Evolutionary conservation across 2,888 invertebrate genomes (phyloP), one percentile per base, ranked within the genome.

Genomic region (Chrysotoxum bicinctum): DNA sequence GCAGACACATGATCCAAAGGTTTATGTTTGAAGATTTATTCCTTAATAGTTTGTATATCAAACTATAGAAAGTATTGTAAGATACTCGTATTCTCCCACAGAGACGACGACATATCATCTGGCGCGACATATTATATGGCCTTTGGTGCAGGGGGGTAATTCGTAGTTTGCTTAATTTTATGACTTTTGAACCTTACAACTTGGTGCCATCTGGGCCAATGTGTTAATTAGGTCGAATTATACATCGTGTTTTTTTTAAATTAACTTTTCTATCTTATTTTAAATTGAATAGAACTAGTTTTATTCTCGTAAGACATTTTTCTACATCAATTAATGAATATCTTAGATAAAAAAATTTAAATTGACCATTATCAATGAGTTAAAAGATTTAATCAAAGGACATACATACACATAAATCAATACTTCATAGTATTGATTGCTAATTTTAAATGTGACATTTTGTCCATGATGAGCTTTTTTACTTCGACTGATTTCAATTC

Each of bases 1-100:
- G 19, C 30, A 76, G 68, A 48, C 52, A 58, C 19, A 58, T 58
- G 35, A 75, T 23, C 50, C 23, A 50, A 48, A 50, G 12, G 50
- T 32, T 54, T 37, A 58, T 35, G 58, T 23, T 58, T 58, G 23
- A 58, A 58, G 58, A 58, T 58, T 58, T 37, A 37, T 58, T 58
- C 8, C 37, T 58, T 58, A 35, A 19, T 56, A 56, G 32, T 7
- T n/a, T 4, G n/a, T 8, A 52, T 1, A 14, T 23, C 12, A 2
- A n/a, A n/a, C 10, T 14, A 26, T 8, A 30, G 4, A 56, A 16
- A 32, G 3, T 19, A 19, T 56, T 56, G 19, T 58, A 21, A 58
- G 37, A n/a, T 14, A 58, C 3, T n/a, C n/a, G n/a, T 26, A 35
- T 37, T 21, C 35, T 56, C 58, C 58, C 58, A 58, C 21, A 58